Percentiles rank a stretch among this genome's conserved stretches.
These are phyloP conservation scores for Pica pica DNA, from an alignment of 2,113 vertebrate genomes.

Conservation along the genomic window DNA sequence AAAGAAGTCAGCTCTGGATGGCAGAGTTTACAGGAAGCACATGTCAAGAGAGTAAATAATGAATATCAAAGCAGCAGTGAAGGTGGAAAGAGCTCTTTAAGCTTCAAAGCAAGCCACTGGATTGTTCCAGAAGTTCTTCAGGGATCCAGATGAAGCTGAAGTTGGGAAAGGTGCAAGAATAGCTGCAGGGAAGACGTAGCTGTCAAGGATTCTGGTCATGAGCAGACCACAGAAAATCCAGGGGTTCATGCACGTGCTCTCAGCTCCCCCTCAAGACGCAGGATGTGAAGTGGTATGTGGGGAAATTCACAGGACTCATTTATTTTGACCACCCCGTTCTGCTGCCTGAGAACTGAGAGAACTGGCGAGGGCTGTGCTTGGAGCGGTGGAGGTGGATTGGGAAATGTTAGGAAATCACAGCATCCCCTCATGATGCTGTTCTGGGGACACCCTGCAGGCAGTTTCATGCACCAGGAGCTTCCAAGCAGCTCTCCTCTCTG, in stretches of 20 bases:
- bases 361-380: background rate
- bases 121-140: background rate
- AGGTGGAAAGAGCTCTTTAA: constrained; percentile 5
- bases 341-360: background rate
- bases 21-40: background rate
- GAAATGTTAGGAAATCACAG: background rate
- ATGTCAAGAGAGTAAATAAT: constrained; percentile 34
- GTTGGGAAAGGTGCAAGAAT: background rate
- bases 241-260: constrained; percentile 34
- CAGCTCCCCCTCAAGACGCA: constrained; percentile 54
- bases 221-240: background rate
- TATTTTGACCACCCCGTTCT: background rate
- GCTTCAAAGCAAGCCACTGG: background rate
- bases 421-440: background rate
- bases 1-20: background rate
- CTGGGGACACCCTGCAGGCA: background rate
- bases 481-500: background rate
- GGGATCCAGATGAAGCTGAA: background rate
- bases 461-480: background rate
- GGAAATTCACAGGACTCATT: background rate
- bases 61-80: constrained; percentile 15
- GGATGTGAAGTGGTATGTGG: constrained; percentile 15
- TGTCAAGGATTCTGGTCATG: background rate
- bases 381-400: background rate
- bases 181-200: background rate